Conservation (phyloP, 2,113 vertebrate genomes). For the Willisornis vidua region DNA sequence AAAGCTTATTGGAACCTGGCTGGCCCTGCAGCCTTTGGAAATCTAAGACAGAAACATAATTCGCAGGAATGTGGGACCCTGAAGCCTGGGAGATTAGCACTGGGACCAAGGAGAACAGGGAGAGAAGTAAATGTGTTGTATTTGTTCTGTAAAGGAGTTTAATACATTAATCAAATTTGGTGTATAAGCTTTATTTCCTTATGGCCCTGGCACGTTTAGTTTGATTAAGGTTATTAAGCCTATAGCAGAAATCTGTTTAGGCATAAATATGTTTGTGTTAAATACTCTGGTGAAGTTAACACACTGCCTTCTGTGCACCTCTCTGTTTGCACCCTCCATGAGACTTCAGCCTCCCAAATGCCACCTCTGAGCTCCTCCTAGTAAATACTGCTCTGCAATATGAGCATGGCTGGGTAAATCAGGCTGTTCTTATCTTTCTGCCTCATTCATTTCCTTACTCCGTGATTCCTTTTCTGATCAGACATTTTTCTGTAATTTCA, state of each 20-base stretch:
- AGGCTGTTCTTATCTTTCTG: neutral
- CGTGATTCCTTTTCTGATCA: neutral
- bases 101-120: neutral
- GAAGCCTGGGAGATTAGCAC: neutral
- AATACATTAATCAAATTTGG: neutral
- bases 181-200: neutral
- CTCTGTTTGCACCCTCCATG: neutral
- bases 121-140: neutral
- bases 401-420: rapidly evolving
- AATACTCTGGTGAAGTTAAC: neutral
- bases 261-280: neutral
- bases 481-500: neutral
- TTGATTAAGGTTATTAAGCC: neutral
- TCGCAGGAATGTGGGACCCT: neutral
- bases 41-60: neutral
- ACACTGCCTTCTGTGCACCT: neutral
- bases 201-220: neutral
- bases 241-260: neutral
- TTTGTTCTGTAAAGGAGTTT: neutral
- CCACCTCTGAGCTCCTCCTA: neutral
- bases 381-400: neutral
- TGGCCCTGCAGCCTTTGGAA: neutral
- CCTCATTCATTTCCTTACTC: neutral
- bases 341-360: neutral
- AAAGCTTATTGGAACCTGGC: neutral